phyloP scores from a whole-genome alignment of 1,140 invertebrate species.

The Phortica variegata region DNA sequence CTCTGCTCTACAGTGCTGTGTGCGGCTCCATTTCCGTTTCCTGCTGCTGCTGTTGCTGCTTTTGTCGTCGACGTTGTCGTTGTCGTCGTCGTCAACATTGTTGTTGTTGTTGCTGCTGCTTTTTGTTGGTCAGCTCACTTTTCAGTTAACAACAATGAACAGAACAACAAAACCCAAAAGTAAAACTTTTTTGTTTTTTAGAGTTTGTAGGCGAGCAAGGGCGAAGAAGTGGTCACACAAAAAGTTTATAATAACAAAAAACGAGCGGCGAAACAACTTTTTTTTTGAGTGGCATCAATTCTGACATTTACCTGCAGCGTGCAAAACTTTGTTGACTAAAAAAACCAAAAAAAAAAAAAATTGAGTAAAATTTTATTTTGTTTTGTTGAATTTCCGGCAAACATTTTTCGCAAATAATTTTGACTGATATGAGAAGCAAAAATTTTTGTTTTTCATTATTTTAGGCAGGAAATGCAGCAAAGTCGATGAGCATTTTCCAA shows the following conservation, averaged over 20 bases:
- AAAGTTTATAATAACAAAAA: background rate
- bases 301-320: slow-evolving; percentile 54
- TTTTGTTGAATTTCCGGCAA: no score
- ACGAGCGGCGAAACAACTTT: background rate
- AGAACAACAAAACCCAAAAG: background rate
- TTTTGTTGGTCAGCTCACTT: no score
- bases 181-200: background rate
- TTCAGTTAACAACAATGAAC: background rate
- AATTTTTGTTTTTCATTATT: no score
- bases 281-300: slow-evolving; percentile 54
- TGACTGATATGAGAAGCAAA: no score
- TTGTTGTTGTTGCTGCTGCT: no score
- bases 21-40: background rate
- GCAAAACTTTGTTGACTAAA: slow-evolving; percentile 38
- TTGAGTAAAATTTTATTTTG: no score
- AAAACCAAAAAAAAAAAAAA: slow-evolving; percentile 51
- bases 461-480: no score
- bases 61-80: background rate
- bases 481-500: no score
- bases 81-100: background rate
- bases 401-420: no score
- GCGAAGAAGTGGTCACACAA: no score
- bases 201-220: slow-evolving; percentile 2
- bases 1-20: background rate
- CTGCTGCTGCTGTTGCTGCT: background rate